phyloP scores from a whole-genome alignment of 2,113 vertebrate species.

The Macquaria ambigua region DNA sequence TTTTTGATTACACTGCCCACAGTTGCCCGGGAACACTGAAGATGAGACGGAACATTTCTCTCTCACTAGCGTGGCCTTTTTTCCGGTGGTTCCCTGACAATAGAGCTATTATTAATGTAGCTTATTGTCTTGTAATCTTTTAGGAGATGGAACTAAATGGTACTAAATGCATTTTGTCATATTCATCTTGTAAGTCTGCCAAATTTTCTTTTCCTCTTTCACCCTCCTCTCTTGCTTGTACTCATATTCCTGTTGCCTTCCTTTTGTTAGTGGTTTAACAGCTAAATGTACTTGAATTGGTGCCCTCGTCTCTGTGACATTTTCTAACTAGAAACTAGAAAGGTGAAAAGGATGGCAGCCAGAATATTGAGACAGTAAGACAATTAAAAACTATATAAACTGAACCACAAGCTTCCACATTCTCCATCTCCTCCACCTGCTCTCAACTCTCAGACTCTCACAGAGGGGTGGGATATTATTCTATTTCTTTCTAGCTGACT shows the following conservation, averaged over 20 bases:
- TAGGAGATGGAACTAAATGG: background rate
- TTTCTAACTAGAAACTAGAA: slow-evolving; percentile 4
- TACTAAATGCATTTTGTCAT: background rate
- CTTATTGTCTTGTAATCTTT: background rate
- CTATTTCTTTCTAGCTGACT: slow-evolving; percentile 13
- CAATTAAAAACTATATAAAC: slow-evolving; percentile 5
- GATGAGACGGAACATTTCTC: background rate
- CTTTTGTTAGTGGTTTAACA: background rate
- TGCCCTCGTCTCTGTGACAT: slow-evolving; percentile 2
- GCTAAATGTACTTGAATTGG: background rate
- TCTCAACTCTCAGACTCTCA: slow-evolving; percentile 1
- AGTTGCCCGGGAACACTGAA: background rate
- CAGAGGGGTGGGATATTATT: slow-evolving; percentile 23
- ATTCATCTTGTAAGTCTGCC: background rate
- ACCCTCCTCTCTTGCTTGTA: background rate
- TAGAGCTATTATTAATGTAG: background rate
- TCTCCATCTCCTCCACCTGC: background rate
- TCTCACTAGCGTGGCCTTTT: background rate
- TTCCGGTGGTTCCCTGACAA: background rate
- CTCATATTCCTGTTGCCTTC: background rate
- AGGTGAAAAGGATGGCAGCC: background rate
- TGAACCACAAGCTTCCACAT: slow-evolving; percentile 8
- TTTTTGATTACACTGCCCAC: background rate
- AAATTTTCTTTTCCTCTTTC: background rate
- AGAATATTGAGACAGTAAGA: background rate